phyloP scores from a whole-genome alignment of 2,888 invertebrate species.

The Apotomis capreana region DNA sequence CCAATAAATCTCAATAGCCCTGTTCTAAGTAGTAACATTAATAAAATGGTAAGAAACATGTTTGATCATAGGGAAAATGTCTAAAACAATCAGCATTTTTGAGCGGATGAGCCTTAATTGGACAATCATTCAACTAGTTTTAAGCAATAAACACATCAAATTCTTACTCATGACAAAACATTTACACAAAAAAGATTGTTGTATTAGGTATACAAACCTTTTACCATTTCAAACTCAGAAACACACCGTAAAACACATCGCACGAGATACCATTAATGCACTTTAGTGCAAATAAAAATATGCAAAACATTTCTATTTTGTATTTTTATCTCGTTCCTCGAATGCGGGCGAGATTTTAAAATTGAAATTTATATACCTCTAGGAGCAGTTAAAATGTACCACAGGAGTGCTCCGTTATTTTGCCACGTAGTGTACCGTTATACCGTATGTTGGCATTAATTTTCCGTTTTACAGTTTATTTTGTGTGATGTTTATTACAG shows the following conservation, averaged over 20 bases:
- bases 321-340: conserved; percentile 43
- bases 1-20: no score
- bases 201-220: conserved; percentile 5
- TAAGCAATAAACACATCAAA: no score
- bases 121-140: no score
- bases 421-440: conserved; percentile 41
- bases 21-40: no score
- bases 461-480: conserved; percentile 26
- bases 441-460: conserved; percentile 33
- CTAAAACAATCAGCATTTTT: no score
- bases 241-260: conserved; percentile 25
- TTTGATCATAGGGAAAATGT: no score
- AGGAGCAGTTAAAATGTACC: conserved; percentile 63
- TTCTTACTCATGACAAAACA: not conserved
- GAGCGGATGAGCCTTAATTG: no score
- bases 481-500: conserved; percentile 19
- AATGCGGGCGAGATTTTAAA: conserved; percentile 65
- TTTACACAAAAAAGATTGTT: not conserved
- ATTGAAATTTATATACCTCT: conserved; percentile 74
- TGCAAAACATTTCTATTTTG: conserved; percentile 43
- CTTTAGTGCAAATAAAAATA: conserved; percentile 44
- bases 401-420: conserved; percentile 48
- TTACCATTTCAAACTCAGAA: conserved; percentile 11
- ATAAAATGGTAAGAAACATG: no score
- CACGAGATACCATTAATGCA: conserved; percentile 39